Base-by-base conservation (phyloP, 2,113 vertebrate genomes). In the Lichenostomus cassidix region DNA sequence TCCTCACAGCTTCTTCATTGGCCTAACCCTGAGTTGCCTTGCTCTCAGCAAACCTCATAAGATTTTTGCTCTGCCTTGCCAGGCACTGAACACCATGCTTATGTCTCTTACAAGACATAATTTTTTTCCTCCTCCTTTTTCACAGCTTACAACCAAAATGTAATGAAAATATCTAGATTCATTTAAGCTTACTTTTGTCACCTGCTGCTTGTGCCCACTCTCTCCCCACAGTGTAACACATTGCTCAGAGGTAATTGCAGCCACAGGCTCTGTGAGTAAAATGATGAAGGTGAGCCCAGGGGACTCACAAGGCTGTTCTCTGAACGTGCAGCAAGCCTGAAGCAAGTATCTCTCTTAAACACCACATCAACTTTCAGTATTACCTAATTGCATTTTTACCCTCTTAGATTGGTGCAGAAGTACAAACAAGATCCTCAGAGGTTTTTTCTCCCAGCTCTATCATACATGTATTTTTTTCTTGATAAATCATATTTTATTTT, bases 141-240 rank as follows among this genome's bases (percentile, higher is more conserved):
- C 59, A 42, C 59, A 77, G 11, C 19, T 83, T 21, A 3, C 17
- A 56, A 70, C 24, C 39, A 50, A 93, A 79, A 80, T 19, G 23
- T 41, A 95, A 94, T 94, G 69, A 94, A 87, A 87, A 79, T 87
- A 81, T 49, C 89, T 56, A 74, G 33, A 86, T 80, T 83, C 23
- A 67, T 86, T 90, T 90, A 70, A 9, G 3, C 60, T 41, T 88
- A 15, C 47, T 86, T 87, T 64, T 83, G 77, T 80, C 71, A 85
- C 53, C 59, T 0, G 1, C 42, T 77, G 83, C 60, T 86, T 62
- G 56, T 67, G 28, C 23, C 58, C 21, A 21, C 8, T 31, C 29
- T 74, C 42, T 91, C 33, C 47, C 12, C n/a, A 24, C 7, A 3
- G 29, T n/a, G 55, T 63, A 87, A 22, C 41, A 62, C 65, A 55